These are phyloP conservation scores for Neolamprologus falcicula DNA, from an alignment of 2,113 vertebrate genomes.

Conservation along the genomic window DNA sequence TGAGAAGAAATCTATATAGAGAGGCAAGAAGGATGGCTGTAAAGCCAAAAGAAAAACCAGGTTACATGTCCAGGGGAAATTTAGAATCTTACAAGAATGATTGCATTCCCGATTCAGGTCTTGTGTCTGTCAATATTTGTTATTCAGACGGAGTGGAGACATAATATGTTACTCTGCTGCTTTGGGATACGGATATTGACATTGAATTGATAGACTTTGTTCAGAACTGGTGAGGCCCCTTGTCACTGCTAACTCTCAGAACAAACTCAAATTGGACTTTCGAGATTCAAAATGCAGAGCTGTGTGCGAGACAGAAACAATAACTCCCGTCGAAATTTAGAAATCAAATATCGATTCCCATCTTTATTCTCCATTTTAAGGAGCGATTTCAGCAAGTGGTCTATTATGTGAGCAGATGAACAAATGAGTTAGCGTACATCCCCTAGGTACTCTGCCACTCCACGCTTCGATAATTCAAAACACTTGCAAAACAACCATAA, in stretches of 20 bases:
- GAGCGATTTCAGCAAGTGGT: not conserved
- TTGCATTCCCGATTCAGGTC: not conserved
- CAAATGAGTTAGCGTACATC: not conserved
- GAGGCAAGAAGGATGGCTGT: not conserved
- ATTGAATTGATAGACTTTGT: constrained; percentile 4
- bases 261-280: not conserved
- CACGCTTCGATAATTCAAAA: not conserved
- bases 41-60: not conserved
- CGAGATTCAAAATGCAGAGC: not conserved
- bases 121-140: constrained; percentile 7
- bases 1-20: not conserved
- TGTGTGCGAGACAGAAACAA: not conserved
- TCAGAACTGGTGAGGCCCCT: not conserved
- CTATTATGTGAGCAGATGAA: not conserved
- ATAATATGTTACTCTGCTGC: constrained; percentile 21
- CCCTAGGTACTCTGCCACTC: not conserved
- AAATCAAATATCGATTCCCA: not conserved
- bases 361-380: not conserved
- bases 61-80: not conserved
- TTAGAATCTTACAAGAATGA: not conserved
- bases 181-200: constrained; percentile 30
- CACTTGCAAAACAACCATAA: not conserved
- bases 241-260: not conserved
- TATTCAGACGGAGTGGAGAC: not conserved
- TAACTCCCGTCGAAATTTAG: not conserved